Base-by-base conservation (phyloP, 2,113 vertebrate genomes). In the Oreotrochilus melanogaster region DNA sequence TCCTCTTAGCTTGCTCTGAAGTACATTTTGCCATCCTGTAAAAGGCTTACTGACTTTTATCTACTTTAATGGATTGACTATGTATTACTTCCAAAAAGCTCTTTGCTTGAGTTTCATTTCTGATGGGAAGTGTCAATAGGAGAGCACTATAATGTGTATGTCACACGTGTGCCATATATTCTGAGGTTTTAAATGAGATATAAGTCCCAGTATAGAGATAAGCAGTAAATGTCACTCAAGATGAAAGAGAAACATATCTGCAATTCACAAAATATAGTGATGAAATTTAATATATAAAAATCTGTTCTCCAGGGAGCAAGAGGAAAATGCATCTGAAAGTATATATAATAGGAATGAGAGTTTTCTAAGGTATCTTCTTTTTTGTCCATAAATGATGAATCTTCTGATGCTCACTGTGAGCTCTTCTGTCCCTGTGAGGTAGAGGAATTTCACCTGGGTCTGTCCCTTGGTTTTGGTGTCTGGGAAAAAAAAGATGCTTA, bases 21-120 rank as follows among this genome's bases (percentile, higher is more conserved):
- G 51, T 43, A 61, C 18, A 37, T 89, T 95, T 88, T 92, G 58
- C 54, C 24, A 31, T 65, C 61, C 80, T 76, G 10, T 33, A 66
- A 70, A 81, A 95, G n/a, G 56, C n/a, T 82, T 88, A 28, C 47
- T 93, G 71, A 72, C 73, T 88, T 93, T 86, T 65, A 70, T 80
- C 23, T 88, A 90, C 66, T 70, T 93, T 80, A 88, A n/a, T 64
- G 88, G 39, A 58, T 81, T 92, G 43, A 71, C n/a, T 74, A 39
- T 83, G 13, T 53, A 30, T 88, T 73, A 28, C 62, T 64, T 80
- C 25, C 25, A 74, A 31, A 91, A 69, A 75, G 5, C 54, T 80
- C 42, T 92, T 74, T 60, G 42, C 14, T 66, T 79, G 64, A 70
- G 64, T 70, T 88, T 86, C 33, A 56, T 67, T 79, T 50, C 54